Evolutionary conservation across 1,140 invertebrate genomes (phyloP).

Genomic region (Conus ventricosus): DNA sequence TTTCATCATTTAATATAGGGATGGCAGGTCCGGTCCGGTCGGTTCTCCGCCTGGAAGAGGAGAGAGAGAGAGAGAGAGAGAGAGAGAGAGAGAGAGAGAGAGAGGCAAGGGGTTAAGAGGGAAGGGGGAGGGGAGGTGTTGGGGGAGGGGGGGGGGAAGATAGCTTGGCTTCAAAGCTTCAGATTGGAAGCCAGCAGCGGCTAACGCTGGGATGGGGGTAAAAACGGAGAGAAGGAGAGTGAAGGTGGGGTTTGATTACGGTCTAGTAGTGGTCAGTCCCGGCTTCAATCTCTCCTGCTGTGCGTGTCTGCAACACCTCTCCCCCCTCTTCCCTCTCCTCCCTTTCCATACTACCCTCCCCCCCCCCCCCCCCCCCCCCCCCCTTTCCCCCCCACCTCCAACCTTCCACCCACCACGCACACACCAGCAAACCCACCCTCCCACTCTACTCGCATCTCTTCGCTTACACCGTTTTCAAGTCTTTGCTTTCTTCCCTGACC

Average conservation of each 20-base stretch:
- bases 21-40: too few species aligned
- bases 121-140: not conserved
- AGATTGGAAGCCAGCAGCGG: too few species aligned
- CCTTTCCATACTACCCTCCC: not conserved
- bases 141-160: not conserved
- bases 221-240: not conserved
- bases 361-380: not conserved
- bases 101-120: not conserved
- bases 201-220: too few species aligned
- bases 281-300: not conserved
- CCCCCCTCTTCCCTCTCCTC: not conserved
- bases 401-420: too few species aligned
- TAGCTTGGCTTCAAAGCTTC: too few species aligned
- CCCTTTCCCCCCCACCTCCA: not conserved
- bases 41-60: not conserved
- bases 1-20: not conserved
- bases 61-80: not conserved
- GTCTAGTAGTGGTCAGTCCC: not conserved
- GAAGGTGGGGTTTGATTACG: not conserved
- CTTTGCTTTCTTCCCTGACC: not conserved
- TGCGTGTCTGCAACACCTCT: not conserved
- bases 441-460: not conserved
- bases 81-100: not conserved
- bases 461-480: not conserved
- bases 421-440: not conserved